phyloP scores from a whole-genome alignment of 2,888 invertebrate genomes.

The Brachyptera putata region DNA sequence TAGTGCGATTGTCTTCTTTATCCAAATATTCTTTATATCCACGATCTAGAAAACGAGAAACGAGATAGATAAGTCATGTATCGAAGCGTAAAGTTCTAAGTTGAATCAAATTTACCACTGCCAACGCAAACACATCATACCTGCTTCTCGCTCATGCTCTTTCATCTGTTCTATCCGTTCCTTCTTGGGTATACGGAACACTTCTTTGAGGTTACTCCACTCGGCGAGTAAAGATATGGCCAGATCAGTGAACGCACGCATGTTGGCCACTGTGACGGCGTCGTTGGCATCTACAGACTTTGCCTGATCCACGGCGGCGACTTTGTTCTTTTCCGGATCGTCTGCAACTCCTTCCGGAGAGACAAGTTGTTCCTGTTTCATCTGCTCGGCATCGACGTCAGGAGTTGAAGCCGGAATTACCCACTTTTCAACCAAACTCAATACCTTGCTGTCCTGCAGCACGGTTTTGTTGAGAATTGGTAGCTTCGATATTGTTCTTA shows the following conservation, averaged over 20 bases:
- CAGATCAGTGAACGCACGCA: slow-evolving; percentile 50
- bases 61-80: neutral
- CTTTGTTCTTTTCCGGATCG: slow-evolving; percentile 38
- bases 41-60: slow-evolving; percentile 39
- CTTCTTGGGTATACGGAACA: slow-evolving; percentile 90
- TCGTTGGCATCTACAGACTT: slow-evolving; percentile 27
- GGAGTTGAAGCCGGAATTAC: slow-evolving; percentile 41
- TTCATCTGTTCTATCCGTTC: slow-evolving; percentile 93
- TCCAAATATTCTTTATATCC: slow-evolving; percentile 46
- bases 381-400: neutral
- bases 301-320: no score
- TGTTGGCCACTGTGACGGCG: slow-evolving; percentile 33
- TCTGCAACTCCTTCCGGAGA: slow-evolving; percentile 35
- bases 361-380: slow-evolving; percentile 38
- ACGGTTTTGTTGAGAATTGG: slow-evolving; percentile 93
- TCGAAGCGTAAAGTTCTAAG: neutral
- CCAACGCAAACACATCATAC: slow-evolving; percentile 41
- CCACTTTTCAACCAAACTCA: slow-evolving; percentile 83
- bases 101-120: no score
- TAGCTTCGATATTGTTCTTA: slow-evolving; percentile 75
- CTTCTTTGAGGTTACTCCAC: slow-evolving; percentile 67
- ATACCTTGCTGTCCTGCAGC: slow-evolving; percentile 87
- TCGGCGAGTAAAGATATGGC: slow-evolving; percentile 61
- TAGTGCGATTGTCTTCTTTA: slow-evolving; percentile 34
- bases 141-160: slow-evolving; percentile 89